A percentile compares a stretch with the other conserved stretches of the same genome.
These are phyloP conservation scores for Propithecus deckenii DNA, from an alignment of 2,797 vertebrate genomes.

Conservation along the genomic window DNA sequence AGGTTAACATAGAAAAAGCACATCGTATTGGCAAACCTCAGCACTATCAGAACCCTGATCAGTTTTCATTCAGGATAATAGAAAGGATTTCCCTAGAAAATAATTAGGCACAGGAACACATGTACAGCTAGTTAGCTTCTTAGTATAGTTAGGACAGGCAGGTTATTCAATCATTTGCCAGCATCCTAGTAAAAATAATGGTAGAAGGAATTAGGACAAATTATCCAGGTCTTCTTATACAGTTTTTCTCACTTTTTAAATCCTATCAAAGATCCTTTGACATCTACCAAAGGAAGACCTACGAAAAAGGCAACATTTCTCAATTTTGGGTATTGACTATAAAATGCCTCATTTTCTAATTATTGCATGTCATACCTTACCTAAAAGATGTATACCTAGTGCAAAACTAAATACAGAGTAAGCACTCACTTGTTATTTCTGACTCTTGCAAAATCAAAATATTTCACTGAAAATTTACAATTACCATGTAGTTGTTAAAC, in stretches of 20 bases:
- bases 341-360: slow-evolving; percentile 25
- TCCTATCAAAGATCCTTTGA: neutral
- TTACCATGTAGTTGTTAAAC: neutral
- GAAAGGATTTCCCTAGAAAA: slow-evolving; percentile 26
- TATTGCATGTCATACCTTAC: neutral
- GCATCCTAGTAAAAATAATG: neutral
- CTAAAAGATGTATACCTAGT: slow-evolving; percentile 27
- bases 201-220: neutral
- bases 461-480: slow-evolving; percentile 38
- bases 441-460: neutral
- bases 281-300: neutral
- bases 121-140: neutral
- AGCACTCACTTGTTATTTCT: slow-evolving; percentile 17
- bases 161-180: slow-evolving; percentile 26
- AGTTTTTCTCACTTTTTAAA: slow-evolving; percentile 19
- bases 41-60: neutral
- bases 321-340: neutral
- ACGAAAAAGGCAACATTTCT: slow-evolving; percentile 5
- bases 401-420: neutral
- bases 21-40: neutral
- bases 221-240: neutral
- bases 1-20: neutral
- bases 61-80: slow-evolving; percentile 15
- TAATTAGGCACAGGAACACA: neutral
- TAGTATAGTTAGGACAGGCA: neutral